Evolutionary conservation across 23 tunicate species (phyloP).

Genomic region (Oikopleura dioica): DNA sequence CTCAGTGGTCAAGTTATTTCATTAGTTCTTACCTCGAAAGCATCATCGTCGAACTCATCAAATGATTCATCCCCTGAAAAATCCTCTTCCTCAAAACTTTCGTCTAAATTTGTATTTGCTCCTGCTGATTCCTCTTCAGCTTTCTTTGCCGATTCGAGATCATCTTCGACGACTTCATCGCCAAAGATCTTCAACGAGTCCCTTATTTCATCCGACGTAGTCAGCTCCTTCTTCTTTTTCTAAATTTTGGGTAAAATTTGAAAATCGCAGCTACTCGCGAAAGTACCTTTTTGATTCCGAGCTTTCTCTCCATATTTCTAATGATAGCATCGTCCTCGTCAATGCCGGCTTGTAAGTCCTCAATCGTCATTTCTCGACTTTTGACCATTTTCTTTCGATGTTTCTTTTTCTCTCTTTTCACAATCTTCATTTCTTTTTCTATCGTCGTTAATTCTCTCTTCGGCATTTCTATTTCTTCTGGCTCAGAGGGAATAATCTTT

Average conservation of each 20-base stretch:
- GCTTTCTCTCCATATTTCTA: not conserved
- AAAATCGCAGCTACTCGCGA: no score
- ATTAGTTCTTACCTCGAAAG: not conserved
- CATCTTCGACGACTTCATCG: not conserved
- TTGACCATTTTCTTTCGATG: not conserved
- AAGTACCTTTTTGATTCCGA: conserved; percentile 9
- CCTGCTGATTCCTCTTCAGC: not conserved
- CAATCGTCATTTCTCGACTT: not conserved
- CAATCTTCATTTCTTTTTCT: not conserved
- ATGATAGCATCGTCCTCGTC: not conserved
- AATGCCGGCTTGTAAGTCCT: not conserved
- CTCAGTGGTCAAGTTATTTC: not conserved
- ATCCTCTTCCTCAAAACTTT: not conserved
- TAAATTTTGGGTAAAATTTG: not conserved
- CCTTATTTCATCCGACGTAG: not conserved
- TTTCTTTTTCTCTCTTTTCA: not conserved
- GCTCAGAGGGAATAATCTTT: not conserved
- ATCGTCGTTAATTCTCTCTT: not conserved
- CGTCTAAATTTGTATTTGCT: not conserved
- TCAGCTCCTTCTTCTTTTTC: not conserved
- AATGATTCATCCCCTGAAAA: not conserved
- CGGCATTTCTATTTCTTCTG: not conserved
- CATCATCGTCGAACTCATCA: not conserved
- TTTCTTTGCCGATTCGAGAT: not conserved
- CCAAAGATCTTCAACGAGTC: not conserved